Evolutionary conservation across 2,113 vertebrate genomes (phyloP).

Genomic region (Dipodomys stephensi): DNA sequence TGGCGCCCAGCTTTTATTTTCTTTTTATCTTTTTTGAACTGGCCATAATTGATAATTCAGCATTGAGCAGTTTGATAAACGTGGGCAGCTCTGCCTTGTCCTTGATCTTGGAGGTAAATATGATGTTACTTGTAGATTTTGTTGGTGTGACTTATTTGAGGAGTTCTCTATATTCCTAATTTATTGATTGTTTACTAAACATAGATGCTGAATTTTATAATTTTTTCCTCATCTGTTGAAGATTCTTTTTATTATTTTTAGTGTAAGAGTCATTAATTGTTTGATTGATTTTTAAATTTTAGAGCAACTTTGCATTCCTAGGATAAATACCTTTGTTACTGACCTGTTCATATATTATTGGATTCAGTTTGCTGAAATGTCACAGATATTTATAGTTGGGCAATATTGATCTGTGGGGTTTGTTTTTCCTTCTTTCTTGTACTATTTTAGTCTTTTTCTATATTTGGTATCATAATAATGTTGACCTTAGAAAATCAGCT

Average conservation of each 20-base stretch:
- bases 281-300: slow-evolving; percentile 33
- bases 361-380: slow-evolving; percentile 1
- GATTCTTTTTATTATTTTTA: slow-evolving; percentile 1
- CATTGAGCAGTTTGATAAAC: too few species aligned
- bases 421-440: neutral
- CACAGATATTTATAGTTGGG: slow-evolving; percentile 7
- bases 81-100: too few species aligned
- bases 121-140: neutral
- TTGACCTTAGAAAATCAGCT: neutral
- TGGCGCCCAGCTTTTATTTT: too few species aligned
- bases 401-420: neutral
- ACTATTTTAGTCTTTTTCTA: neutral
- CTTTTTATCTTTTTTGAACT: too few species aligned
- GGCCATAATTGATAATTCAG: too few species aligned
- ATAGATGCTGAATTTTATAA: neutral
- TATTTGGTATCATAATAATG: neutral
- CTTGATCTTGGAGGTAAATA: too few species aligned
- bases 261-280: neutral
- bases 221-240: neutral
- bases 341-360: neutral
- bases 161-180: neutral
- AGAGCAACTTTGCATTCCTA: neutral
- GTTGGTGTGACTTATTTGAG: neutral
- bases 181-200: slow-evolving; percentile 36
- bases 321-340: neutral